Percentiles rank a stretch among this genome's conserved stretches.
phyloP scores from a whole-genome alignment of 2,797 vertebrate species.

The Denticeps clupeoides region DNA sequence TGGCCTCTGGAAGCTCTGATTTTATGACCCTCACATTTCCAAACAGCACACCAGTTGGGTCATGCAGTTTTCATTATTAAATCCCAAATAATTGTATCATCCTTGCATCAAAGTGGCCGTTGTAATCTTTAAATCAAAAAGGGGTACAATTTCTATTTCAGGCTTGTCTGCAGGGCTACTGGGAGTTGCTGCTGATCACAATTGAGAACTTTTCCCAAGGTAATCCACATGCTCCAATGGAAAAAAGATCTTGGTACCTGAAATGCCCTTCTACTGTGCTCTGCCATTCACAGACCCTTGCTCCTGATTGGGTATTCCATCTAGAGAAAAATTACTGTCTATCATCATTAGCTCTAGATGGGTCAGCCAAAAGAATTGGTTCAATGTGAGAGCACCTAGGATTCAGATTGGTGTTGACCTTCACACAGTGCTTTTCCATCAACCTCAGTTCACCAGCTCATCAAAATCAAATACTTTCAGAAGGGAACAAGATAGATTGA shows the following conservation, averaged over 20 bases:
- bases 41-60: slow-evolving; percentile 17
- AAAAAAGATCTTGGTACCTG: too few species aligned
- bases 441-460: slow-evolving; percentile 1
- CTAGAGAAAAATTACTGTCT: slow-evolving; percentile 32
- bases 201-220: too few species aligned
- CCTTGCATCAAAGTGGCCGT: too few species aligned
- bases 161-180: too few species aligned
- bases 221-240: too few species aligned
- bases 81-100: too few species aligned
- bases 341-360: slow-evolving; percentile 30
- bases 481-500: slow-evolving; percentile 1
- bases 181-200: too few species aligned
- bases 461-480: not conserved
- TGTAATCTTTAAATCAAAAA: too few species aligned
- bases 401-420: not conserved
- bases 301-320: slow-evolving; percentile 31
- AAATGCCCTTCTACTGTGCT: slow-evolving; percentile 16
- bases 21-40: not conserved
- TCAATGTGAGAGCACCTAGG: not conserved
- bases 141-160: too few species aligned
- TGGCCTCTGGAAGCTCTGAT: not conserved
- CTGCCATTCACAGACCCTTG: slow-evolving; percentile 19
- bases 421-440: not conserved
- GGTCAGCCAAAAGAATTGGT: slow-evolving; percentile 4
- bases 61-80: slow-evolving; percentile 14